Percentiles rank a stretch among this genome's conserved stretches.
Conservation (phyloP, 2,113 vertebrate species). For the Gnathonemus echidnorhynchus region DNA sequence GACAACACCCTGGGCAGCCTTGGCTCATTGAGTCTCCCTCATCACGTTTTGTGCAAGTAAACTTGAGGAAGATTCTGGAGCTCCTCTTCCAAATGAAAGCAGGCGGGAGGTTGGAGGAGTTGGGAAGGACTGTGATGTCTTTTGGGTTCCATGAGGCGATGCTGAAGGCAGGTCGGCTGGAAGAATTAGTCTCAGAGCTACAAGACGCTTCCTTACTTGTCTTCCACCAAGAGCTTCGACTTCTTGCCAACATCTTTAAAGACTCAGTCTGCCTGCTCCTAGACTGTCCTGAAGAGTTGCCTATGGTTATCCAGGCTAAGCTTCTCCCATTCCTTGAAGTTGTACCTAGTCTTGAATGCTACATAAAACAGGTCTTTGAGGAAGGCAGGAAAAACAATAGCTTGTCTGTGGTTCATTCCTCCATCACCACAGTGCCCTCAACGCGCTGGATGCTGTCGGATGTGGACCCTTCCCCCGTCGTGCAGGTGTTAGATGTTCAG, state of each 20-base stretch:
- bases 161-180: constrained; percentile 46
- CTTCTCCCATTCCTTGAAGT: constrained; percentile 52
- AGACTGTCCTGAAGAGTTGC: constrained; percentile 42
- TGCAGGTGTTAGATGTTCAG: constrained; percentile 39
- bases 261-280: constrained; percentile 48
- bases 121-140: constrained; percentile 44
- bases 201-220: constrained; percentile 29
- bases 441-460: constrained; percentile 28
- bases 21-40: constrained; percentile 41
- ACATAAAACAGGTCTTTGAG: constrained; percentile 37
- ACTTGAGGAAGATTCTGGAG: constrained; percentile 57
- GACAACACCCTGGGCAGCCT: constrained; percentile 47
- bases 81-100: constrained; percentile 58
- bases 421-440: constrained; percentile 44
- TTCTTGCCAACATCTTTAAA: constrained; percentile 51
- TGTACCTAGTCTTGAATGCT: constrained; percentile 48
- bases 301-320: constrained; percentile 49
- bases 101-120: constrained; percentile 47
- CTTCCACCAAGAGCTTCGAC: constrained; percentile 44
- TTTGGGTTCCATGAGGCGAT: constrained; percentile 56
- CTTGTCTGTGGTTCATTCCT: constrained; percentile 42
- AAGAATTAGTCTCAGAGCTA: constrained; percentile 53
- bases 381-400: constrained; percentile 34
- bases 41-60: constrained; percentile 25
- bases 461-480: constrained; percentile 20